phyloP scores from a whole-genome alignment of 2,888 invertebrate genomes.

The Taphrorychus bicolor region DNA sequence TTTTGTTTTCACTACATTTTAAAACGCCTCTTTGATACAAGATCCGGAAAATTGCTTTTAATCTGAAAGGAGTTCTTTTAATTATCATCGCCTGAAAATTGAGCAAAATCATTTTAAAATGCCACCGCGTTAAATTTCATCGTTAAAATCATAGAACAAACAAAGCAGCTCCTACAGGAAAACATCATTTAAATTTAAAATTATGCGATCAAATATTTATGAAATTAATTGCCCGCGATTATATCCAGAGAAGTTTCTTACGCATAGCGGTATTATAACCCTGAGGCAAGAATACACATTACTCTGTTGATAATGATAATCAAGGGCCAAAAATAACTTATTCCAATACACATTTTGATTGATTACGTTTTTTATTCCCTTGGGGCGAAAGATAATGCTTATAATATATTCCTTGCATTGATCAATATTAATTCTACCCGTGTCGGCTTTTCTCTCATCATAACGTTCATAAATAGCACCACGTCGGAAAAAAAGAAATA shows the following conservation, averaged over 20 bases:
- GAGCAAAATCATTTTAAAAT: conserved; percentile 2
- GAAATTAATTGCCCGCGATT: background rate
- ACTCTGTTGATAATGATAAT: no score
- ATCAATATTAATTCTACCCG: background rate
- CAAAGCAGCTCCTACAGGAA: background rate
- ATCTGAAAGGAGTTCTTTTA: conserved; percentile 4
- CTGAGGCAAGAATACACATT: background rate
- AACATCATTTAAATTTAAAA: background rate
- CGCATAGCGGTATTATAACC: background rate
- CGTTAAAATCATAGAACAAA: background rate
- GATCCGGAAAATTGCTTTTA: conserved; percentile 7
- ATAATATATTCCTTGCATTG: background rate
- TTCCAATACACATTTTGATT: background rate
- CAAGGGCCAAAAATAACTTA: background rate
- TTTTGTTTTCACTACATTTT: conserved; percentile 8
- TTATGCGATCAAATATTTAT: background rate
- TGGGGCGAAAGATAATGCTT: background rate
- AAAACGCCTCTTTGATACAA: conserved; percentile 5
- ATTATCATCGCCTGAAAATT: conserved; percentile 6
- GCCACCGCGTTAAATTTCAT: conserved; percentile 1
- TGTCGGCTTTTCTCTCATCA: background rate
- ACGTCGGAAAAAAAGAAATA: background rate
- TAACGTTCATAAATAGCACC: background rate
- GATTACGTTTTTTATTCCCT: background rate
- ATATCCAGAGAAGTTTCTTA: background rate